Evolutionary conservation across 2,797 vertebrate species (phyloP), one percentile per base, ranked within the genome.

Genomic region (Simalia tracyae): DNA sequence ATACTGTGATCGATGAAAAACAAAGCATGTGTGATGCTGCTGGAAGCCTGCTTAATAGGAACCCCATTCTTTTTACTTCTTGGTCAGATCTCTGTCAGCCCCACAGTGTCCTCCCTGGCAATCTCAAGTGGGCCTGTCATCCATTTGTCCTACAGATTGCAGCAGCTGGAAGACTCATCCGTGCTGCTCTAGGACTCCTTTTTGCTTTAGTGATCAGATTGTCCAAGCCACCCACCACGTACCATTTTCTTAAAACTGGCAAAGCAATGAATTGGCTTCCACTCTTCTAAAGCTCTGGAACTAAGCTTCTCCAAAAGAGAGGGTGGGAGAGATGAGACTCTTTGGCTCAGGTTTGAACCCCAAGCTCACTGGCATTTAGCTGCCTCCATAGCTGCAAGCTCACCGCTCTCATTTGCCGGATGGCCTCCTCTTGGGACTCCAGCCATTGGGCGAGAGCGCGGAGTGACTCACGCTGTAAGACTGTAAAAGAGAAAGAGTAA

Each of bases 391-490:
- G 96, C 92, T 97, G 96, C 90, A 96, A 56, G 66, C 96, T 98
- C 93, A 97, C 90, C 4, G 95, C 95, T 57, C 90, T 97, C 92
- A 99, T 96, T 95, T 98, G 97, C 36, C 95, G 95, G 72, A 98
- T 95, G 0, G 96, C 94, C 0, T 97, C 97, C 90, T 99, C 97
- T 97, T 98, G 97, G 93, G 97, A 96, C 87, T 96, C 94, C 91
- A 90, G 96, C 91, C 94, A 98, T 89, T 97, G 97, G 4, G 97
- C 97, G 92, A 99, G 96, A 1, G 93, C 96, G 54, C 91, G 96
- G 89, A 99, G 97, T 0, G 98, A 97, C 31, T 97, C 97, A 28
- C 97, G 98, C 97, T 99, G 99, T 95, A 98, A 98, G 94, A 99
- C 99, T 99, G 97, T 0, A 36, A 11, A 93, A 68, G 11, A 66